Conservation (phyloP, 1,140 invertebrate species). For the Aphis gossypii region DNA sequence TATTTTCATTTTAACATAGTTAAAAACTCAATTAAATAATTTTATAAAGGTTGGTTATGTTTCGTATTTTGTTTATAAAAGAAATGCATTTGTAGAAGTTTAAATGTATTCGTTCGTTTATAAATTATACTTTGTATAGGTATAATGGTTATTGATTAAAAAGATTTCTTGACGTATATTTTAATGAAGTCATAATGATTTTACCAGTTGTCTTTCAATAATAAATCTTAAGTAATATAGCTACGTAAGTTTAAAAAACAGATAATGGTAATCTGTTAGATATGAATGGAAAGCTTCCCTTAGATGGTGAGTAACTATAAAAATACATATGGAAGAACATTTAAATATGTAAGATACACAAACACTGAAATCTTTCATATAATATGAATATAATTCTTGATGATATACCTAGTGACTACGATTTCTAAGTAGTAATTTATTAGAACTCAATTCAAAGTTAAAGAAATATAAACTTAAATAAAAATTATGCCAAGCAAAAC, state of each 20-base stretch:
- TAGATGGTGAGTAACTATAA: not conserved
- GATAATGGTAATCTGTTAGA: not conserved
- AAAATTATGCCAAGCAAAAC: not conserved
- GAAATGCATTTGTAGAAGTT: not conserved
- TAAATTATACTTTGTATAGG: not conserved
- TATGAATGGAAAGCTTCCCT: not conserved
- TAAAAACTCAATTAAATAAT: not conserved
- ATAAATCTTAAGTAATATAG: not conserved
- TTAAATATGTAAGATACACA: not conserved
- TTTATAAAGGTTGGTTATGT: not conserved
- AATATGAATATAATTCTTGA: not conserved
- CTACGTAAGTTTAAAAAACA: not conserved
- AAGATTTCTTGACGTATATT: not conserved
- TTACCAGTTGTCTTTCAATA: not conserved
- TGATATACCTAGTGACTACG: not conserved
- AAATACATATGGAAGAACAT: not conserved
- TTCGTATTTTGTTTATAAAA: not conserved
- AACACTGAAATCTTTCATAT: not conserved
- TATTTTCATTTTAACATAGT: no score
- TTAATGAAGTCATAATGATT: not conserved
- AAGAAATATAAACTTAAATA: no score
- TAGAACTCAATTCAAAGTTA: no score
- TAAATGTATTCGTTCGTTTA: not conserved
- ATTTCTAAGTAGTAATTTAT: not conserved
- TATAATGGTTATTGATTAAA: not conserved